Conservation (phyloP, 2,888 invertebrate species). For the Unio delphinus region DNA sequence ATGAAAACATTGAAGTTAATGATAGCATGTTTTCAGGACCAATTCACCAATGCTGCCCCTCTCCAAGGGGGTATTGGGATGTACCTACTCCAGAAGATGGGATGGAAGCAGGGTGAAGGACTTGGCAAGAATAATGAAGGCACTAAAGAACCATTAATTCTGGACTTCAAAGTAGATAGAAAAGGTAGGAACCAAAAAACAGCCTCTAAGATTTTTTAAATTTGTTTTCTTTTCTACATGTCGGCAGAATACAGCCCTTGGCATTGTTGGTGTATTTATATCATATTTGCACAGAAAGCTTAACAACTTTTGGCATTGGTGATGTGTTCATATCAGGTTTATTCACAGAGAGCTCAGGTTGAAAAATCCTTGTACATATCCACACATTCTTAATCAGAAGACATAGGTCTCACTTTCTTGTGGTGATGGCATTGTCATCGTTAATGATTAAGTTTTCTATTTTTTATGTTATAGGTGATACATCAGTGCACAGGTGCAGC, state of each 20-base stretch:
- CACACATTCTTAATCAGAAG: too few relatives aligned
- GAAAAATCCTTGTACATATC: too few relatives aligned
- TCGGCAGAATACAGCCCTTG: not conserved
- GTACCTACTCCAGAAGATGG: slow-evolving; percentile 97
- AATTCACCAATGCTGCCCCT: slow-evolving; percentile 89
- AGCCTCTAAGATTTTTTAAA: not conserved
- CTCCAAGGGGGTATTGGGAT: slow-evolving; percentile 96
- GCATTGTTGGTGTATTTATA: not conserved
- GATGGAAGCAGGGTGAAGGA: slow-evolving; percentile 97
- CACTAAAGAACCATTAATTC: slow-evolving; percentile 86
- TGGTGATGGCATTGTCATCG: too few relatives aligned
- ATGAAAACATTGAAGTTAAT: not conserved
- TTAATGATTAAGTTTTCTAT: too few relatives aligned
- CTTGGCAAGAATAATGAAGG: slow-evolving; percentile 96
- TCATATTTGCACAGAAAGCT: too few relatives aligned
- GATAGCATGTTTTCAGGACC: slow-evolving; percentile 79
- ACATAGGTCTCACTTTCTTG: too few relatives aligned
- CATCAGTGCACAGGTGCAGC: too few relatives aligned
- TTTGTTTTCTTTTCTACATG: not conserved
- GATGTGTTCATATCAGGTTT: too few relatives aligned
- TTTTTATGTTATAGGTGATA: too few relatives aligned
- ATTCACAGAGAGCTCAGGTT: too few relatives aligned
- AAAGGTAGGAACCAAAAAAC: slow-evolving; percentile 76
- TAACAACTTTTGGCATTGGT: too few relatives aligned
- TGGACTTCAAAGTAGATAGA: slow-evolving; percentile 97